Base-by-base conservation (phyloP, 2,888 invertebrate genomes). In the Pandemis corylana region DNA sequence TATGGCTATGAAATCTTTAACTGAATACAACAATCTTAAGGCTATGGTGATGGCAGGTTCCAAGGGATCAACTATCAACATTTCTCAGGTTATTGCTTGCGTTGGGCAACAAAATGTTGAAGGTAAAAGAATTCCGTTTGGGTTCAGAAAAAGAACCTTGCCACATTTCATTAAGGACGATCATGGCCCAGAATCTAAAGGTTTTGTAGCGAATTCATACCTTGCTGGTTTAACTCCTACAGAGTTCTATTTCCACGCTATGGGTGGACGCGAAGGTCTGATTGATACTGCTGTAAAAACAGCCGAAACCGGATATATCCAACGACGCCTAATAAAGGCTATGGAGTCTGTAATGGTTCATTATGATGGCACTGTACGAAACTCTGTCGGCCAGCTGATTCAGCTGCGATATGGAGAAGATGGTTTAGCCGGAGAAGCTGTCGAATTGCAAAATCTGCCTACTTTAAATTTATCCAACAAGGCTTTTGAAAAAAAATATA, bases 261-360 rank as follows among this genome's bases (percentile, higher is more conserved):
- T 99, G 99, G 99, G 99, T 90, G 99, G 99, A 94, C 97, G 99
- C 91, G 99, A 99, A 95, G 99, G 99, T 97, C 97, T 99, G 82
- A 99, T 99, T 89, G 99, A 99, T 98, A 99, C 99, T 77, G 99
- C 99, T 89, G 99, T 99, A 77, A 99, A 99, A 93, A 99, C 99
- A 75, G 99, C 99, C 49, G 99, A 99, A 96, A 99, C 99, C 84
- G 99, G 99, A 82, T 99, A 99, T 87, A 99, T 99, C 87, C 99
- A 99, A 94, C 97, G 99, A 91, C 98, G 99, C 96, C 95, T 99
- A 80, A 99, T 99, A 95, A 99, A 98, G 95, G 99, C 99, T 96
- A 99, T 99, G 99, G 99, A 99, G 95, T 98, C 98, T 83, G 99
- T 99, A 63, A 99, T 99, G 98, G 98, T 99, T 44, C 97, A 98